Conservation (phyloP, 2,797 vertebrate species). For the Epinephelus malabaricus region DNA sequence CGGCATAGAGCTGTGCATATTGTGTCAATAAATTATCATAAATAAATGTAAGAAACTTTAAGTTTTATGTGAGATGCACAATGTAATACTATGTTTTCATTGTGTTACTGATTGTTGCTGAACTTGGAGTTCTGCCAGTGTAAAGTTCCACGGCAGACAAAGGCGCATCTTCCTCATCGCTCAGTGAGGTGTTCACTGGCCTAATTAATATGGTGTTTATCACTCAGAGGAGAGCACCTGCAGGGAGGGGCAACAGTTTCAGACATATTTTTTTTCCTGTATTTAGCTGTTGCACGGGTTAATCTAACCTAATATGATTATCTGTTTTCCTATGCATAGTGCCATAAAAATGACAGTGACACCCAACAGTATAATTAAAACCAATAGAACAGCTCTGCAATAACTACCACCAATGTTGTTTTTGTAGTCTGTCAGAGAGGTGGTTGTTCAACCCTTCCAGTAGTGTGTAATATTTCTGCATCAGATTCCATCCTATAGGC, state of each 20-base stretch:
- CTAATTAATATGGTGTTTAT: slow-evolving; percentile 57
- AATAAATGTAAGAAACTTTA: background rate
- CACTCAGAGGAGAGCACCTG: slow-evolving; percentile 57
- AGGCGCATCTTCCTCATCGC: slow-evolving; percentile 14
- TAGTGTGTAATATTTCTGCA: background rate
- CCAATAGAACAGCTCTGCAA: background rate
- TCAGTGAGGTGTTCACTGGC: slow-evolving; percentile 44
- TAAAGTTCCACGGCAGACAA: slow-evolving; percentile 61
- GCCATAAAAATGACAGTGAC: background rate
- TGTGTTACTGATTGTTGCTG: background rate
- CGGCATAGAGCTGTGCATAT: too few species aligned
- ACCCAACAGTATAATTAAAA: background rate
- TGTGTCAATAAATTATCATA: background rate
- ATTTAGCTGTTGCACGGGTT: slow-evolving; percentile 12
- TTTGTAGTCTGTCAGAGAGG: background rate
- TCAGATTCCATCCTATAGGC: background rate
- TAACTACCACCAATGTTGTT: background rate
- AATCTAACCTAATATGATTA: background rate
- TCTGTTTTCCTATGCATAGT: background rate
- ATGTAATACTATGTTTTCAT: background rate
- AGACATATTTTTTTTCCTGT: background rate
- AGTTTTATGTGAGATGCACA: background rate
- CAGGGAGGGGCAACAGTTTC: slow-evolving; percentile 38
- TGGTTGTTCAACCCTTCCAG: background rate
- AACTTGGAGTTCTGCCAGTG: slow-evolving; percentile 37